Percentiles rank a stretch among this genome's conserved stretches.
phyloP scores from a whole-genome alignment of 2,888 invertebrate species.

The Luperina testacea region DNA sequence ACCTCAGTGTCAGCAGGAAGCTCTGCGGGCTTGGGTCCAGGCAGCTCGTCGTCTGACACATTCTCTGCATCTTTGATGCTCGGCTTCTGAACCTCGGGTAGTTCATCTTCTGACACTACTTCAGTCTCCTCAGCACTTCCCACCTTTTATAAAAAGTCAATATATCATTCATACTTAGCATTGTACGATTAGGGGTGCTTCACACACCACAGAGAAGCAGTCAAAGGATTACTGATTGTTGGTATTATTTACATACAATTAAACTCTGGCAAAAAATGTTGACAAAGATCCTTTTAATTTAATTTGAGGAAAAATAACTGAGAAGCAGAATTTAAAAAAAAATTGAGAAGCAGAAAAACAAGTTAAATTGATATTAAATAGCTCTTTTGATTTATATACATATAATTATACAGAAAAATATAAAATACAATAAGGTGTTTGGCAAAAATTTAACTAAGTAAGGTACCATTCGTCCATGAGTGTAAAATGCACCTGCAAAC shows the following conservation, averaged over 20 bases:
- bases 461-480: constrained; percentile 2
- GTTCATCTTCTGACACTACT: constrained; percentile 95
- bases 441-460: neutral
- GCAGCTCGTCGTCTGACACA: constrained; percentile 94
- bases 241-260: neutral
- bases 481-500: constrained; percentile 2
- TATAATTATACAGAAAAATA: neutral
- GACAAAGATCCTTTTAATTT: neutral
- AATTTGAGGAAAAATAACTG: neutral
- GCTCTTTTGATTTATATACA: neutral
- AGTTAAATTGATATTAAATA: neutral
- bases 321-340: neutral
- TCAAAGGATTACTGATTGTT: neutral
- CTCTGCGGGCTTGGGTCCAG: constrained; percentile 93
- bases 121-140: constrained; percentile 94
- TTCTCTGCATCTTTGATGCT: constrained; percentile 96
- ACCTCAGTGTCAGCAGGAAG: constrained; percentile 93
- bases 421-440: neutral
- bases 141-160: constrained; percentile 70
- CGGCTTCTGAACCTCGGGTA: constrained; percentile 93
- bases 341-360: neutral
- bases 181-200: neutral
- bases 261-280: neutral
- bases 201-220: neutral
- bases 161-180: constrained; percentile 10